Evolutionary conservation across 2,797 vertebrate genomes (phyloP).

Genomic region (Knipowitschia caucasica): DNA sequence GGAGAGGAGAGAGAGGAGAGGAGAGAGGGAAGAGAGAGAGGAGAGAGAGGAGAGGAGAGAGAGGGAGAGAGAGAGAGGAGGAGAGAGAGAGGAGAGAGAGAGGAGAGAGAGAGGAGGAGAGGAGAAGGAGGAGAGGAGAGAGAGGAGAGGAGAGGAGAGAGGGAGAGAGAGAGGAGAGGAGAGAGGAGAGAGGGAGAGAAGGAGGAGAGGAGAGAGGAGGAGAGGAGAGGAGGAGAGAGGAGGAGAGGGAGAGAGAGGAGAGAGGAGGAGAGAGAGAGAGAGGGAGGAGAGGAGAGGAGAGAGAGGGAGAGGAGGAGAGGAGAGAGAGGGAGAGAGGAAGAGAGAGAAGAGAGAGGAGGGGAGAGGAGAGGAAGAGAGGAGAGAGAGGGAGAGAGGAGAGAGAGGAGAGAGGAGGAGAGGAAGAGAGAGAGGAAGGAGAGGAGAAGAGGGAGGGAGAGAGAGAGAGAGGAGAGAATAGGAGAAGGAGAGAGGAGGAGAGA

Average conservation of each 20-base stretch:
- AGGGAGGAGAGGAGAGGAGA: background rate
- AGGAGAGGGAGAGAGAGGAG: background rate
- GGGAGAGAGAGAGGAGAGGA: background rate
- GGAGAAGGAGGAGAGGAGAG: background rate
- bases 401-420: background rate
- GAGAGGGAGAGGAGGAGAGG: background rate
- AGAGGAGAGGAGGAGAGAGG: background rate
- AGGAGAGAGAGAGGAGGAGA: background rate
- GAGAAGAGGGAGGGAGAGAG: no score
- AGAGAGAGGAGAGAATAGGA: background rate
- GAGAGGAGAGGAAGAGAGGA: background rate
- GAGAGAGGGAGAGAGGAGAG: background rate
- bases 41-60: no score
- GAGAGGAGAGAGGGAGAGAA: no score
- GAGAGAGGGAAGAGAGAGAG: no score
- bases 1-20: no score
- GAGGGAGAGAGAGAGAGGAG: background rate
- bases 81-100: background rate
- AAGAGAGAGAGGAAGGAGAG: background rate
- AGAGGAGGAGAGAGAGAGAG: background rate
- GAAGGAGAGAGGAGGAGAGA: background rate
- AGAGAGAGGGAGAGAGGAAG: background rate
- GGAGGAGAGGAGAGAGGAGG: background rate
- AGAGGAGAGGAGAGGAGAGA: background rate
- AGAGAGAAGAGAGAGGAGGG: background rate